Base-by-base conservation (phyloP, 1,140 invertebrate species). In the Rhopalosiphum padi region DNA sequence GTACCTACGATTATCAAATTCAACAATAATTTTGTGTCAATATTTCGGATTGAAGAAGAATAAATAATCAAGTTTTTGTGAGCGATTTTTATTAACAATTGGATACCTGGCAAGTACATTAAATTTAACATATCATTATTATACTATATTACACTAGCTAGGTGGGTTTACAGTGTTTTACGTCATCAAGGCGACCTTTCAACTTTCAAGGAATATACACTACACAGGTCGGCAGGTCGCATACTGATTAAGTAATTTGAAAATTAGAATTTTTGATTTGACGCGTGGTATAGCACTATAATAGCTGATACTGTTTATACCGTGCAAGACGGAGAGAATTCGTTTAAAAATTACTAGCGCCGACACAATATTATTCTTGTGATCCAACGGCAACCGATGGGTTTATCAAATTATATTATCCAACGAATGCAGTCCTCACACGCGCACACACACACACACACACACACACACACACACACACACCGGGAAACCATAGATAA, bases 401-500 rank as follows among this genome's bases (percentile, higher is more conserved):
- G n/a, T 88, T 88, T 51, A 88, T 51, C n/a, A 35, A 88, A 53
- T 43, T 88, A 88, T 88, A 88, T 88, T 51, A 35, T 51, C 86
- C 43, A 6, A n/a, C 15, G 85, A 23, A 46, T 41, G 8, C 25
- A n/a, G 85, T 11, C n/a, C n/a, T 9, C 6, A 37, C 46, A 25
- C 9, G 8, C 8, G 25, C 55, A 30, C 25, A 30, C 55, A 11
- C 85, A 15, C 25, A 46, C 41, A 51, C 15, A 88, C 46, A 37
- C 6, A 9, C 8, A 30, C 55, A 9, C 8, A 30, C 55, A 68
- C 30, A 68, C 55, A 30, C 85, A 18, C 25, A 46, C 43, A 51
- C 7, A 88, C n/a, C n/a, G 87, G 30, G 87, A 88, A 88, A 88
- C 87, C 87, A 88, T 88, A 88, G 46, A 88, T 88, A 88, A 88